Base-by-base conservation (phyloP, 2,113 vertebrate genomes). In the Piliocolobus tephrosceles region DNA sequence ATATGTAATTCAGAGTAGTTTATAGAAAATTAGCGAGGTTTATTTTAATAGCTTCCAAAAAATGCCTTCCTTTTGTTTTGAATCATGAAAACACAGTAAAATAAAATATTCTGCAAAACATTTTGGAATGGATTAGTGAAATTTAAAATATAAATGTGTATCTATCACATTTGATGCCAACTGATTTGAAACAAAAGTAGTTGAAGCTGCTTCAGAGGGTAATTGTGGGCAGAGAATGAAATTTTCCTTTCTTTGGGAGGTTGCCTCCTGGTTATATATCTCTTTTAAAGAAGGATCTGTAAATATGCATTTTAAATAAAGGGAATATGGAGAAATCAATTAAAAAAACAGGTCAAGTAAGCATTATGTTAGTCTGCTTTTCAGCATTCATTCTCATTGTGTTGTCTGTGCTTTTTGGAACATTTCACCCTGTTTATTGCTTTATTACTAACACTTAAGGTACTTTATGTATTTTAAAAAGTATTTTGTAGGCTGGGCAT, bases 121-220 rank as follows among this genome's bases (percentile, higher is more conserved):
- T 78, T 22, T 20, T 25, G 27, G 30, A 61, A 55, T 94, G 83
- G 35, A 43, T 79, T 68, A 78, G 38, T 96, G 47, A 83, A 82
- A 68, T 89, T 82, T 97, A 68, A 92, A 80, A 66, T 32, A 27
- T 85, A 16, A 40, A 12, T 70, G 6, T 75, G 0, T 80, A 68
- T 91, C 45, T 84, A 43, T 93, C 45, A 38, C 45, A 47, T 87
- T 94, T 83, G 88, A 43, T 95, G 27, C 43, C 89, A 94, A 38
- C 23, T 87, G 20, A 75, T 84, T 96, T 90, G 85, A 92, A 94
- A 76, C 32, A 73, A 73, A 92, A 94, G 8, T 79, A 18, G 64
- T 38, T 88, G 30, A 88, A 88, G 70, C 35, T 91, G 30, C 25
- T 40, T 88, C 76, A 80, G 70, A 96, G 58, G 40, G 14, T 94